Conservation (phyloP, 1,140 invertebrate genomes). For the Sitobion miscanthi region DNA sequence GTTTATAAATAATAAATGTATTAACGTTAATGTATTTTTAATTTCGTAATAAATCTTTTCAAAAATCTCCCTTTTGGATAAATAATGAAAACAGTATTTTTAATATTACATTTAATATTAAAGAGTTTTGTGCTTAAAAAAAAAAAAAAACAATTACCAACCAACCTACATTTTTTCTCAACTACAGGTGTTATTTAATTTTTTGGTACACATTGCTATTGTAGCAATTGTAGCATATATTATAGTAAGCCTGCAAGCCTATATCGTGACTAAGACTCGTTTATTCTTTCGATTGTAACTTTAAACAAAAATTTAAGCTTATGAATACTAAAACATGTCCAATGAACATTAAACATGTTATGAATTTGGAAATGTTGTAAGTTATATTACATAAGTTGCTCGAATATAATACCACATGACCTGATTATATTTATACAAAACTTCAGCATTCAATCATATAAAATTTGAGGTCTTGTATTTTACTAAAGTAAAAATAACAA, state of each 20-base stretch:
- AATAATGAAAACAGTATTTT: not conserved
- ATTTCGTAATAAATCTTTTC: not conserved
- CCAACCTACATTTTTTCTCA: not conserved
- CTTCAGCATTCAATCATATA: not conserved
- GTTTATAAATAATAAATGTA: not conserved
- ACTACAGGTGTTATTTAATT: constrained; percentile 39
- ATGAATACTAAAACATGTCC: not conserved
- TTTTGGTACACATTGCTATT: not conserved
- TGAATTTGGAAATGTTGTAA: not conserved
- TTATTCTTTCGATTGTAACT: not conserved
- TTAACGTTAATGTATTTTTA: not conserved
- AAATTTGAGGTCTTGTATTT: not conserved
- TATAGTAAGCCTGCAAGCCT: not conserved
- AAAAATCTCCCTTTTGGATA: no score
- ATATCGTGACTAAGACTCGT: constrained; percentile 3
- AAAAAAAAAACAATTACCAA: not conserved
- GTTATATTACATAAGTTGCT: not conserved
- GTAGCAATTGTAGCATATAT: no score
- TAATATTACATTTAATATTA: not conserved
- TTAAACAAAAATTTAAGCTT: not conserved
- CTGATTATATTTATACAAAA: not conserved
- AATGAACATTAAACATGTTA: not conserved
- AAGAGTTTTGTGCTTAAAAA: not conserved
- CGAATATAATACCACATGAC: not conserved
- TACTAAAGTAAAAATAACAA: not conserved